phyloP scores from a whole-genome alignment of 2,797 vertebrate species.

The Synanceia verrucosa region DNA sequence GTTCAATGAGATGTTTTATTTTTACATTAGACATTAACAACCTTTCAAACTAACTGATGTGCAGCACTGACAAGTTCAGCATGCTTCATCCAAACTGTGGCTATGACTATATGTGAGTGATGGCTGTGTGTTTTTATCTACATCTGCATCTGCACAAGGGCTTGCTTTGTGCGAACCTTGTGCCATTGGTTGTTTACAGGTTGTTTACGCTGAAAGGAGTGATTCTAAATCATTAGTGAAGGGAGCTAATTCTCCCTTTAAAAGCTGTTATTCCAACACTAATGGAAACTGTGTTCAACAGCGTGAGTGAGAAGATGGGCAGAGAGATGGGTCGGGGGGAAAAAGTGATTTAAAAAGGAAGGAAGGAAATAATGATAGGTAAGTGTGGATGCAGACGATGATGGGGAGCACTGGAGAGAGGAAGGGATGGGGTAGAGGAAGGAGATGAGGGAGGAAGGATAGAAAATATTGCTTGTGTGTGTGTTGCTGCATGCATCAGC shows the following conservation, averaged over 20 bases:
- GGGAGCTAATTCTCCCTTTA: conserved; percentile 57
- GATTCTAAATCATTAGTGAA: conserved; percentile 60
- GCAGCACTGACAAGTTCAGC: background rate
- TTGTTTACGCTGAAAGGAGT: conserved; percentile 39
- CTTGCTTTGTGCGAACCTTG: conserved; percentile 1
- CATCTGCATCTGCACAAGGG: conserved; percentile 10
- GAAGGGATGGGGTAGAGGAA: conserved; percentile 16
- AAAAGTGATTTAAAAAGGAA: conserved; percentile 3
- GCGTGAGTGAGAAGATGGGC: background rate
- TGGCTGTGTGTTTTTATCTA: conserved; percentile 23
- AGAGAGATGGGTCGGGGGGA: background rate
- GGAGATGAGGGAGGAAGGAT: background rate
- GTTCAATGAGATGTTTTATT: no score
- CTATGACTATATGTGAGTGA: conserved; percentile 2
- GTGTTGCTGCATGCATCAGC: conserved; percentile 34
- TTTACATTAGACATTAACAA: background rate
- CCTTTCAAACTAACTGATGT: conserved; percentile 3
- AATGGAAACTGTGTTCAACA: conserved; percentile 29
- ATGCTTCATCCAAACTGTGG: background rate
- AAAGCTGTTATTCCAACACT: conserved; percentile 47
- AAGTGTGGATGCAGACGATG: conserved; percentile 45
- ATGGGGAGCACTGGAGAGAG: conserved; percentile 16
- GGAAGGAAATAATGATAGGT: conserved; percentile 14
- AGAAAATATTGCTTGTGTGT: conserved; percentile 23
- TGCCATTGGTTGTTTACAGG: conserved; percentile 41